A percentile compares a stretch with the other conserved stretches of the same genome.
These are phyloP conservation scores for Hemibagrus guttatus DNA, from an alignment of 2,797 vertebrate species.

Conservation along the genomic window DNA sequence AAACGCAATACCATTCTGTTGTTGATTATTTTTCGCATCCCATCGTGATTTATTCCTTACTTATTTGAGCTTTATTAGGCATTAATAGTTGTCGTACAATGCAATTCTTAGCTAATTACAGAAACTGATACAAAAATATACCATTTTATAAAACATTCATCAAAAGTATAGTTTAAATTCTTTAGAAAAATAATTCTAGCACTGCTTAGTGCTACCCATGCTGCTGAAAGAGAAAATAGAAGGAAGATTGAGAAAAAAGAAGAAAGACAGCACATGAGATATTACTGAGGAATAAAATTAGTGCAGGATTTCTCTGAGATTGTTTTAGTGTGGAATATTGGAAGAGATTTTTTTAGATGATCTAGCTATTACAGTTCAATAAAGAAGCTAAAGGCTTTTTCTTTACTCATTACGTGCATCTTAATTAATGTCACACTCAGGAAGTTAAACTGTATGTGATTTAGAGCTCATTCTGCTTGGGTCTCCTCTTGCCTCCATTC, in stretches of 20 bases:
- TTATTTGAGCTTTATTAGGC: not conserved
- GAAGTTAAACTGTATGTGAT: not conserved
- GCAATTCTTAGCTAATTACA: not conserved
- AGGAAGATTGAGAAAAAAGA: not conserved
- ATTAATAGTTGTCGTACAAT: not conserved
- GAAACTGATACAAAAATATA: not conserved
- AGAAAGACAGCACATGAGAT: not conserved
- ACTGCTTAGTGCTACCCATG: not conserved
- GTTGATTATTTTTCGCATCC: no score
- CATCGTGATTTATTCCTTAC: not conserved
- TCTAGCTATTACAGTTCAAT: not conserved
- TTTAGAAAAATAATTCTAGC: not conserved
- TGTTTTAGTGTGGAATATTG: not conserved
- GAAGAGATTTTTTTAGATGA: not conserved
- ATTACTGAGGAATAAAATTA: not conserved
- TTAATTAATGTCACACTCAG: slow-evolving; percentile 18
- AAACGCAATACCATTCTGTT: no score
- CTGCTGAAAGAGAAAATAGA: not conserved
- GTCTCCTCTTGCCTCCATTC: not conserved
- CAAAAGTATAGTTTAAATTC: not conserved
- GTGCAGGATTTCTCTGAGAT: not conserved
- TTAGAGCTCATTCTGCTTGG: not conserved
- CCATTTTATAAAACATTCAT: not conserved
- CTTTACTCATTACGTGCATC: slow-evolving; percentile 24
- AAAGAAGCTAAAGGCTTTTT: slow-evolving; percentile 9